Percentiles rank a stretch among this genome's conserved stretches.
Evolutionary conservation across 2,888 invertebrate species (phyloP).

Genomic region (Teleogryllus oceanicus): DNA sequence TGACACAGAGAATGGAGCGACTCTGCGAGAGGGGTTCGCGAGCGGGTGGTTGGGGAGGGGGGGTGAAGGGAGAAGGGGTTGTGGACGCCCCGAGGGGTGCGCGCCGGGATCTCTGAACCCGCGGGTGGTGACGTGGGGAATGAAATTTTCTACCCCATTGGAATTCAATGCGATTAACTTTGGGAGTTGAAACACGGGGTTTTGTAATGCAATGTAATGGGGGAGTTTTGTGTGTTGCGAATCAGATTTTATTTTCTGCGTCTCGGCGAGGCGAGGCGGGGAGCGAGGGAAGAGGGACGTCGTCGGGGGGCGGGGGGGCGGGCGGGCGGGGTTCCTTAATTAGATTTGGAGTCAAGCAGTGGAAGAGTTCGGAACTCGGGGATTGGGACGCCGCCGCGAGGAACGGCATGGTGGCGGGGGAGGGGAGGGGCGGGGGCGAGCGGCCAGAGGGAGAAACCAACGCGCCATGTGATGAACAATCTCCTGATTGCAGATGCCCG

Average conservation of each 20-base stretch:
- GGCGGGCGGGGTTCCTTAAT: conserved; percentile 32
- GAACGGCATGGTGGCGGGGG: neutral
- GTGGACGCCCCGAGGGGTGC: neutral
- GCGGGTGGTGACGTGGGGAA: conserved; percentile 42
- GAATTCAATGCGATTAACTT: conserved; percentile 51
- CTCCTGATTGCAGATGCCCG: conserved; percentile 20
- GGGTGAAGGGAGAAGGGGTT: conserved; percentile 19
- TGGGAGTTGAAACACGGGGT: conserved; percentile 29
- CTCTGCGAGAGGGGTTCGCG: neutral
- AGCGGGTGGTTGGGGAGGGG: conserved; percentile 23
- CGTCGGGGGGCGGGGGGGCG: conserved; percentile 20
- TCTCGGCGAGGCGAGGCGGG: neutral
- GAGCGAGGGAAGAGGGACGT: neutral
- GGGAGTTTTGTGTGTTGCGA: conserved; percentile 38
- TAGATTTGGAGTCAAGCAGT: conserved; percentile 37
- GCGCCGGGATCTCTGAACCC: conserved; percentile 29
- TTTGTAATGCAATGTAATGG: conserved; percentile 35
- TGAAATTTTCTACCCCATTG: conserved; percentile 55
- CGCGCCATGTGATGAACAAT: conserved; percentile 23
- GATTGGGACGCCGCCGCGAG: conserved; percentile 11
- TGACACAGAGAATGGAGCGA: conserved; percentile 29
- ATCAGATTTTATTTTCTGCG: conserved; percentile 39
- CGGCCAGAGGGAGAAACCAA: conserved; percentile 21
- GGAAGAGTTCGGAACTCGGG: conserved; percentile 31
- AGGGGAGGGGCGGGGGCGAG: neutral